phyloP scores from a whole-genome alignment of 2,797 vertebrate genomes.

The Corythornis leucogaster region DNA sequence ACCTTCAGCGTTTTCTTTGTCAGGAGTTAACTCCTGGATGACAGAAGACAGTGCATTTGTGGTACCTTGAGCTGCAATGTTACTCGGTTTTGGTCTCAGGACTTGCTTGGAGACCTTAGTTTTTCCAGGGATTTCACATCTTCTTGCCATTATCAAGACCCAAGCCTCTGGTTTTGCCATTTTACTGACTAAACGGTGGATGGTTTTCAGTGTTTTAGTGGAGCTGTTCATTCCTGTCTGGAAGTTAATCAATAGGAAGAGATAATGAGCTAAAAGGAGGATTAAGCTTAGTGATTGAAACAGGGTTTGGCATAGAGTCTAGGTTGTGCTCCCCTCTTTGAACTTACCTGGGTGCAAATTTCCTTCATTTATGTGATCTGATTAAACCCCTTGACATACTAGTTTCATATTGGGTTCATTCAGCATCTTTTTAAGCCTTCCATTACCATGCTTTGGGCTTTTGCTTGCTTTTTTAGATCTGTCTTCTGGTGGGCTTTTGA shows the following conservation, averaged over 20 bases:
- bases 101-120: background rate
- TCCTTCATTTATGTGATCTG: background rate
- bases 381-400: rapidly evolving
- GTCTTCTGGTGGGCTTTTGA: background rate
- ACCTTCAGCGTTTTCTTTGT: background rate
- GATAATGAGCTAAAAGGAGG: background rate
- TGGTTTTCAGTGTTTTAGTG: background rate
- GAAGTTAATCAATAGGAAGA: background rate
- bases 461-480: background rate
- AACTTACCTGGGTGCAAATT: background rate
- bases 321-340: background rate
- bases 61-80: background rate
- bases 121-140: background rate
- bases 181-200: background rate
- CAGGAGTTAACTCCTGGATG: background rate
- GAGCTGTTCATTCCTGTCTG: background rate
- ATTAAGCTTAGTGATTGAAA: background rate
- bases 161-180: background rate
- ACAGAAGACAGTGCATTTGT: background rate
- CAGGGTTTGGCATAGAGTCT: background rate
- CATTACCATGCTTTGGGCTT: background rate
- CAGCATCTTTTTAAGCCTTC: background rate
- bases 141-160: background rate
- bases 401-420: background rate
- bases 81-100: background rate